Evolutionary conservation across 2,797 vertebrate species (phyloP).

Genomic region (Sebastes taczanowskii): DNA sequence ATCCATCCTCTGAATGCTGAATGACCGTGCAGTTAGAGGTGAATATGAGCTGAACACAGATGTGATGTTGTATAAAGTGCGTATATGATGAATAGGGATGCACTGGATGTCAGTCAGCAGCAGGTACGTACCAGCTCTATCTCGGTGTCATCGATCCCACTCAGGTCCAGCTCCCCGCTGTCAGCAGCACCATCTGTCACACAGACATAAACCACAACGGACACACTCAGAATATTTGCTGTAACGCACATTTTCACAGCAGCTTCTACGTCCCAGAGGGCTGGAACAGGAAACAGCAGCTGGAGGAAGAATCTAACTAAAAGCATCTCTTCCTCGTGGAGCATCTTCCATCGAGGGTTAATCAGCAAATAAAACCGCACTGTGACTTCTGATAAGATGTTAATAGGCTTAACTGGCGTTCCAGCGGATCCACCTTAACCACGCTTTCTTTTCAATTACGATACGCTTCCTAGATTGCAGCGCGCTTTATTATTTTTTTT

Average conservation of each 20-base stretch:
- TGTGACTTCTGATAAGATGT: constrained; percentile 52
- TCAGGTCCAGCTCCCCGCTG: constrained; percentile 94
- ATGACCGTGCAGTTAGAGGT: too few species aligned
- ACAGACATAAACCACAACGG: constrained; percentile 39
- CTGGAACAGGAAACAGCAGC: constrained; percentile 26
- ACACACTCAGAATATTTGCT: constrained; percentile 43
- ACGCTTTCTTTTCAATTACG: constrained; percentile 53
- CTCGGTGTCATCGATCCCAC: constrained; percentile 93
- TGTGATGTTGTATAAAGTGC: too few species aligned
- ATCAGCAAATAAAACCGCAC: constrained; percentile 40
- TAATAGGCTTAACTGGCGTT: constrained; percentile 58
- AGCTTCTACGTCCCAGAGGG: constrained; percentile 13
- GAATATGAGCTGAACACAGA: too few species aligned
- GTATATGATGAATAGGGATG: too few species aligned
- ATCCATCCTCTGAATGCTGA: too few species aligned
- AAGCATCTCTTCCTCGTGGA: background rate
- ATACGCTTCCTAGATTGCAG: constrained; percentile 43
- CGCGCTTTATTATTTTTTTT: constrained; percentile 29
- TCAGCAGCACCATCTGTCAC: constrained; percentile 82
- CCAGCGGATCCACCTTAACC: constrained; percentile 48
- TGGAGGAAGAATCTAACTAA: background rate
- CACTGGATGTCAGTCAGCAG: background rate
- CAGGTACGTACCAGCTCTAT: constrained; percentile 89
- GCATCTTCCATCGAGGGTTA: constrained; percentile 33
- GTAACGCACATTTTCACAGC: constrained; percentile 28